Evolutionary conservation across 1,140 invertebrate species (phyloP).

Genomic region (Diachasma alloeum): DNA sequence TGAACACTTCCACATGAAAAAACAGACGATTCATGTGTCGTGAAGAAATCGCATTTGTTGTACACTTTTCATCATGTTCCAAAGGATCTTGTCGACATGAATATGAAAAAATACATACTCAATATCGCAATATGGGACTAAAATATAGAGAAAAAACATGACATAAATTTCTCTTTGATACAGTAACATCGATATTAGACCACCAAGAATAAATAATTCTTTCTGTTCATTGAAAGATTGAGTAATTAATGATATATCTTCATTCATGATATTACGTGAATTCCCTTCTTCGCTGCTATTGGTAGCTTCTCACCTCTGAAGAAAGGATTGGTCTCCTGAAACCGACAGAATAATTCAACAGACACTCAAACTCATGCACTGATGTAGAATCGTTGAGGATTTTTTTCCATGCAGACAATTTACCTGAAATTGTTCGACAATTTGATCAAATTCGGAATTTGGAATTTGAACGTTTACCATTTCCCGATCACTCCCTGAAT

Average conservation of each 20-base stretch:
- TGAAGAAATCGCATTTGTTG: no score
- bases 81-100: no score
- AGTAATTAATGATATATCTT: not conserved
- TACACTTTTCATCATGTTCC: no score
- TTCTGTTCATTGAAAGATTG: not conserved
- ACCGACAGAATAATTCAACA: constrained; percentile 31
- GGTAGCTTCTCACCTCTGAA: constrained; percentile 83
- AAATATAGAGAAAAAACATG: not conserved
- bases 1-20: not conserved
- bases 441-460: constrained; percentile 65
- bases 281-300: constrained; percentile 88
- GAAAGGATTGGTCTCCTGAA: constrained; percentile 79
- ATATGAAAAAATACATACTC: no score
- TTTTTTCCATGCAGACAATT: no score
- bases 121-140: no score
- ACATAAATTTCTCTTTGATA: not conserved
- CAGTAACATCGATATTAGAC: constrained; percentile 5
- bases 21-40: no score
- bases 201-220: not conserved
- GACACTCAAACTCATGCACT: no score
- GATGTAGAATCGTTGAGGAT: no score
- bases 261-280: constrained; percentile 65
- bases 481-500: constrained; percentile 48
- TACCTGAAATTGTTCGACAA: constrained; percentile 69
- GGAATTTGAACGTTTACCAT: constrained; percentile 55